Conservation (phyloP, 2,888 invertebrate species). For the Aspidiotus rigidus region DNA sequence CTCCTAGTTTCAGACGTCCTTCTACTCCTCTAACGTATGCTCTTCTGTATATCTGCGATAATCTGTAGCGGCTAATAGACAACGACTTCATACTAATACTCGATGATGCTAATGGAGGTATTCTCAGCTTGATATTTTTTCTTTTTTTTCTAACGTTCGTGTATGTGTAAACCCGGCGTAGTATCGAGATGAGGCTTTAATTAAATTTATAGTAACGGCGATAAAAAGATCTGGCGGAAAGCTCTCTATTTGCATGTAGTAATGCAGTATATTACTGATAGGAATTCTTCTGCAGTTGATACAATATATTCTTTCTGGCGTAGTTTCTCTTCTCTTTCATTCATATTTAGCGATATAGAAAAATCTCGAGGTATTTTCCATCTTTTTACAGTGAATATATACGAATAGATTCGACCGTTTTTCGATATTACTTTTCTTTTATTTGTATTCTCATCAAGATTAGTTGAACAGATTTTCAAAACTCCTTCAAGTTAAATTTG, state of each 20-base stretch:
- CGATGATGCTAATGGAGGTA: constrained; percentile 32
- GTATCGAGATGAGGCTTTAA: constrained; percentile 29
- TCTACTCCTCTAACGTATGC: constrained; percentile 2
- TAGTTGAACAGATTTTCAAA: no score
- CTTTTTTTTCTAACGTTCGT: constrained; percentile 7
- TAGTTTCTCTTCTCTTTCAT: no score
- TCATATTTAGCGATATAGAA: no score
- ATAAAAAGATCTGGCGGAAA: background rate
- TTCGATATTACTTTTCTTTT: no score
- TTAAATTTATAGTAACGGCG: constrained; percentile 22
- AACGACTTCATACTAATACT: constrained; percentile 26
- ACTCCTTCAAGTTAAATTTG: no score
- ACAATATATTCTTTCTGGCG: background rate
- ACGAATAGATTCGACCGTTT: no score
- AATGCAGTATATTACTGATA: background rate
- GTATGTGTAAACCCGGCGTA: background rate
- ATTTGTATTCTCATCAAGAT: no score
- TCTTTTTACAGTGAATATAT: no score
- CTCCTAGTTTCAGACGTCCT: constrained; percentile 29
- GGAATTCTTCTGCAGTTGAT: background rate
- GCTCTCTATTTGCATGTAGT: background rate
- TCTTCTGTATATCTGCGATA: constrained; percentile 17
- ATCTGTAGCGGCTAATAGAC: constrained; percentile 28
- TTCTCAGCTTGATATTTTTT: constrained; percentile 20
- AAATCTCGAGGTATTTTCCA: no score